phyloP scores from a whole-genome alignment of 2,888 invertebrate genomes.

The Acanthosepion esculentum region DNA sequence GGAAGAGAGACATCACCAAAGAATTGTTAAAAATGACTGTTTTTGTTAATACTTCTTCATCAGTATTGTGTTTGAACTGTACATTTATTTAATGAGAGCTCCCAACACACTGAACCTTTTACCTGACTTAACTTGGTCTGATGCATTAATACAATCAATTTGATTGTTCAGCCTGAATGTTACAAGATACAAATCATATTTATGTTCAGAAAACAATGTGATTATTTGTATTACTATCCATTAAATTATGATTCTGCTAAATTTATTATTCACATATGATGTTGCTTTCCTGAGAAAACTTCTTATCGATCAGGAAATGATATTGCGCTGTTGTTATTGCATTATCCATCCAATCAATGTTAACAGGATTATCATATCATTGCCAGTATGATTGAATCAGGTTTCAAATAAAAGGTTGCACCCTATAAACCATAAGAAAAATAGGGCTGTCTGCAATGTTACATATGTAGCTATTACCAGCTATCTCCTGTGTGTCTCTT shows the following conservation, averaged over 20 bases:
- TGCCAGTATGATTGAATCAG: neutral
- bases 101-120: neutral
- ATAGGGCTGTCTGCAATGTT: neutral
- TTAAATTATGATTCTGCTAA: constrained; percentile 33
- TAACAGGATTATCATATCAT: neutral
- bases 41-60: too few relatives aligned
- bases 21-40: too few relatives aligned
- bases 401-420: neutral
- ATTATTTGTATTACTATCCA: constrained; percentile 13
- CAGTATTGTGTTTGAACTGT: too few relatives aligned
- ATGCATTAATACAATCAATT: neutral
- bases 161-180: neutral
- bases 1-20: too few relatives aligned
- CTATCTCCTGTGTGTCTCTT: too few relatives aligned
- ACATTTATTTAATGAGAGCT: neutral
- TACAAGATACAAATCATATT: neutral
- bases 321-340: neutral
- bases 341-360: neutral
- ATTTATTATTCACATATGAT: constrained; percentile 8
- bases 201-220: neutral
- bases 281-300: neutral
- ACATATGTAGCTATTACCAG: neutral
- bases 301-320: neutral
- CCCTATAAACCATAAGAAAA: neutral
- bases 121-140: neutral